A percentile compares a stretch with the other conserved stretches of the same genome.
phyloP scores from a whole-genome alignment of 2,888 invertebrate genomes.

The Mamestra brassicae region DNA sequence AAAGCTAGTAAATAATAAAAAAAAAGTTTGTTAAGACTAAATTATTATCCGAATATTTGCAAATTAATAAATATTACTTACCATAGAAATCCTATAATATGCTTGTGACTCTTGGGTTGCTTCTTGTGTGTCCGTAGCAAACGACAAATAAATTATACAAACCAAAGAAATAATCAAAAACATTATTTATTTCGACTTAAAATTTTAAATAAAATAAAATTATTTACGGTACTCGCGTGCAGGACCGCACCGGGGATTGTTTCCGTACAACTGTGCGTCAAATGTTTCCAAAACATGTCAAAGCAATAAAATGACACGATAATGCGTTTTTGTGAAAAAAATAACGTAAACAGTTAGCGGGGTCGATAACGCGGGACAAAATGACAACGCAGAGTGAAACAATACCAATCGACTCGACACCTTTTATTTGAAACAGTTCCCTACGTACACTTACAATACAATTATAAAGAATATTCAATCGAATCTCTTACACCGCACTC shows the following conservation, averaged over 20 bases:
- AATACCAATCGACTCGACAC: slow-evolving; percentile 56
- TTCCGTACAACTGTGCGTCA: slow-evolving; percentile 55
- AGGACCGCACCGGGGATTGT: slow-evolving; percentile 39
- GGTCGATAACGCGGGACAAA: slow-evolving; percentile 57
- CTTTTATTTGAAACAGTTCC: slow-evolving; percentile 72
- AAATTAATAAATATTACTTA: slow-evolving; percentile 66
- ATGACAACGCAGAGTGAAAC: slow-evolving; percentile 63
- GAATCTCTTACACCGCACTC: slow-evolving; percentile 48
- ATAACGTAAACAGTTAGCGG: slow-evolving; percentile 47
- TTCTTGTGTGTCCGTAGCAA: slow-evolving; percentile 31
- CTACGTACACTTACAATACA: slow-evolving; percentile 53
- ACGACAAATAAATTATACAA: slow-evolving; percentile 40
- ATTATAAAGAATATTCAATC: slow-evolving; percentile 57
- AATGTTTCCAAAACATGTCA: slow-evolving; percentile 62
- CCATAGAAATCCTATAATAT: slow-evolving; percentile 81
- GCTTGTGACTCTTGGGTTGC: slow-evolving; percentile 45
- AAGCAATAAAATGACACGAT: slow-evolving; percentile 51
- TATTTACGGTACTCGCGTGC: slow-evolving; percentile 25
- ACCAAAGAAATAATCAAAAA: slow-evolving; percentile 48
- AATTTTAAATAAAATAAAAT: slow-evolving; percentile 39
- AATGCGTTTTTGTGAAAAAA: slow-evolving; percentile 45
- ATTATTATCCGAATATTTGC: neutral
- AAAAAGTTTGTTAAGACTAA: neutral
- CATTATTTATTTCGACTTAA: slow-evolving; percentile 52
- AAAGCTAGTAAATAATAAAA: neutral